A percentile compares a stretch with the other conserved stretches of the same genome.
Conservation (phyloP, 2,888 invertebrate genomes). For the Tipula helvola region DNA sequence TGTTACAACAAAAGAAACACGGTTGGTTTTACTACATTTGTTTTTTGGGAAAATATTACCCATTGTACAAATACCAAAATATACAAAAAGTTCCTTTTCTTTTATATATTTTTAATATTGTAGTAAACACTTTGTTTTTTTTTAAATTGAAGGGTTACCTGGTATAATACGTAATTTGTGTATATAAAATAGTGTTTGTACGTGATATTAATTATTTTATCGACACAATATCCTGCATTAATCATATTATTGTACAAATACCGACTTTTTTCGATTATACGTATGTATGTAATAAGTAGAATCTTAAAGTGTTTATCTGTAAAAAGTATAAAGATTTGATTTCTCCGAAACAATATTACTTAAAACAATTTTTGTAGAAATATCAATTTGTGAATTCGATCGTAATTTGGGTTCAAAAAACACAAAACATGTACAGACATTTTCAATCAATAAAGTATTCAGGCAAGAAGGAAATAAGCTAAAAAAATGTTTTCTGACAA, state of each 20-base stretch:
- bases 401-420: neutral
- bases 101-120: neutral
- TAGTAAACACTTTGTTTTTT: neutral
- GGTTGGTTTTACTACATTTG: neutral
- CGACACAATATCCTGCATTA: neutral
- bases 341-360: neutral
- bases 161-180: neutral
- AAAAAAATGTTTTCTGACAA: neutral
- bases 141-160: neutral
- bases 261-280: no score
- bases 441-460: neutral
- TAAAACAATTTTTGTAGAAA: neutral
- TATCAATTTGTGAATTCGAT: neutral
- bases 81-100: neutral
- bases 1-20: neutral
- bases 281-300: neutral
- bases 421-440: neutral
- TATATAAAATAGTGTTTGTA: neutral
- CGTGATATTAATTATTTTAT: neutral
- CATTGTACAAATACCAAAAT: neutral
- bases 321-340: neutral
- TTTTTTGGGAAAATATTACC: neutral
- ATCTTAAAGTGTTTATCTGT: neutral
- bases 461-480: neutral
- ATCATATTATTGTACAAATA: neutral